Percentiles rank a stretch among this genome's conserved stretches.
phyloP scores from a whole-genome alignment of 1,140 invertebrate species.

The Brachionus asplanchnoidis region DNA sequence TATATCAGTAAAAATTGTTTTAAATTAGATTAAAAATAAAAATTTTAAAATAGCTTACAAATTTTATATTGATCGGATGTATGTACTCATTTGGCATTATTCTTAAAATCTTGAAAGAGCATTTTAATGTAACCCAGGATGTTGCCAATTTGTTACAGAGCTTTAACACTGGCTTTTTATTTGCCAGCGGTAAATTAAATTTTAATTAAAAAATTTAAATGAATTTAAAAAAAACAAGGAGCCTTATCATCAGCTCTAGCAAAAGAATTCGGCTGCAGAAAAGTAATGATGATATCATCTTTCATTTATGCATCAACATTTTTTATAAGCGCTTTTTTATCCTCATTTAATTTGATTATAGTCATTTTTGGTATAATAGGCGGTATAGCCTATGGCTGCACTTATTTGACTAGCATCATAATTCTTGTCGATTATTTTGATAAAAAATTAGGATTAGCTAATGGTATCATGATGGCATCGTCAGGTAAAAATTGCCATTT shows the following conservation, averaged over 20 bases:
- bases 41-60: neutral
- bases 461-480: constrained; percentile 69
- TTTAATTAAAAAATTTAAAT: neutral
- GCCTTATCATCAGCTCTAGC: constrained; percentile 81
- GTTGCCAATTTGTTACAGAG: constrained; percentile 21
- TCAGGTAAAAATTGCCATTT: constrained; percentile 45
- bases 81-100: constrained; percentile 35
- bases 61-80: constrained; percentile 11
- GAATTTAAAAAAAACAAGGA: constrained; percentile 60
- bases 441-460: constrained; percentile 79
- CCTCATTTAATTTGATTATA: constrained; percentile 71
- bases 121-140: constrained; percentile 19
- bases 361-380: constrained; percentile 78
- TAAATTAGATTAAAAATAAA: neutral
- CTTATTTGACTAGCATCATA: constrained; percentile 65
- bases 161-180: constrained; percentile 8
- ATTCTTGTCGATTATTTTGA: constrained; percentile 88
- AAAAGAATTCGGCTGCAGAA: constrained; percentile 80
- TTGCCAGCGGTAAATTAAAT: neutral
- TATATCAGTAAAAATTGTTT: neutral
- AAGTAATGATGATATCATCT: constrained; percentile 76
- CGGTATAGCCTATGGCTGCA: constrained; percentile 59
- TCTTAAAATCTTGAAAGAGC: neutral
- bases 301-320: constrained; percentile 72
- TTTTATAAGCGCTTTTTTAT: constrained; percentile 71